Evolutionary conservation across 2,113 vertebrate genomes (phyloP).

Genomic region (Thalassarche chlororhynchos): DNA sequence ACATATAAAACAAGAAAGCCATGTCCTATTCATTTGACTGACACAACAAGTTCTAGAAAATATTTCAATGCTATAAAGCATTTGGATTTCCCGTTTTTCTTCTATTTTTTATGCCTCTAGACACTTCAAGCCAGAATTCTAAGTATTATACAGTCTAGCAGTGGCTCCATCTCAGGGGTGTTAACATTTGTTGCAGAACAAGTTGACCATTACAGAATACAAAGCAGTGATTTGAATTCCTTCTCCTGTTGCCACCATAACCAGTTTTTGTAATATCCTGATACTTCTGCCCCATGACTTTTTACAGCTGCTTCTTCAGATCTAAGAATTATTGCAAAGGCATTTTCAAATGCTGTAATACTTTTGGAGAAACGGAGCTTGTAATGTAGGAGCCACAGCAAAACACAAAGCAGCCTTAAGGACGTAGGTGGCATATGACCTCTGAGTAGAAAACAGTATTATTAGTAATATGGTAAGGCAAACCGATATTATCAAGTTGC

Average conservation of each 20-base stretch:
- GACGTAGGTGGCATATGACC: background rate
- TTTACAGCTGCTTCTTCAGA: background rate
- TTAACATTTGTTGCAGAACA: background rate
- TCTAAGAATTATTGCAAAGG: background rate
- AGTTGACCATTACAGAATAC: background rate
- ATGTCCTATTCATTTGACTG: background rate
- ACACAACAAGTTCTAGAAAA: background rate
- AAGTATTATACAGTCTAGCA: background rate
- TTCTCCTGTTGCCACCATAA: background rate
- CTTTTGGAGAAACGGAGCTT: background rate
- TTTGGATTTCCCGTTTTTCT: background rate
- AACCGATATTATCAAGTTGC: background rate
- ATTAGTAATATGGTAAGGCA: background rate
- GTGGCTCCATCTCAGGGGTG: background rate
- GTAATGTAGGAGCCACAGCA: background rate
- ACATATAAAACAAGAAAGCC: background rate
- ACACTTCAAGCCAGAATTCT: background rate
- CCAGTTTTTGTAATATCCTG: background rate
- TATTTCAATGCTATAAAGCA: background rate
- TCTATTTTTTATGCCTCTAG: background rate
- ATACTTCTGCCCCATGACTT: background rate
- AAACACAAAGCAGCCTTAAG: background rate
- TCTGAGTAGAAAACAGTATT: background rate
- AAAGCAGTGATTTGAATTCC: background rate
- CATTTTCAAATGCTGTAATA: background rate